Conservation (phyloP, 2,888 invertebrate species). For the Odontomyia ornata region DNA sequence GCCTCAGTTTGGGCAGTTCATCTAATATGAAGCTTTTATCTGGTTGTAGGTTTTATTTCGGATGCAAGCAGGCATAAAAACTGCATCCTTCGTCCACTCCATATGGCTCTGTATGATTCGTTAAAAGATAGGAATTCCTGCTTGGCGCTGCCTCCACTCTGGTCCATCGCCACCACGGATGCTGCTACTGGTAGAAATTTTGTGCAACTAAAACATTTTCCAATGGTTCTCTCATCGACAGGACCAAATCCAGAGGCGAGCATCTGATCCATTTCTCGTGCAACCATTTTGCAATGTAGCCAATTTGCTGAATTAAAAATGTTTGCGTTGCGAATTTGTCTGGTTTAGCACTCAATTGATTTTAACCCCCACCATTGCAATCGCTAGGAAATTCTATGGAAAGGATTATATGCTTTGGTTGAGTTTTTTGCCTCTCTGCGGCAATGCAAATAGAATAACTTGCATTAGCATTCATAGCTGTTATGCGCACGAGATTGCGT, state of each 20-base stretch:
- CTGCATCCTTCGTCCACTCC: slow-evolving; percentile 4
- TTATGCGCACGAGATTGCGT: neutral
- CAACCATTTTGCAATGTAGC: slow-evolving; percentile 43
- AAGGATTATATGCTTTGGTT: slow-evolving; percentile 34
- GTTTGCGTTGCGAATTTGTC: slow-evolving; percentile 51
- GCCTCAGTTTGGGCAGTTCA: slow-evolving; percentile 18
- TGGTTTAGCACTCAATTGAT: slow-evolving; percentile 53
- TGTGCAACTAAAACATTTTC: slow-evolving; percentile 21
- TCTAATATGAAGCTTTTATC: slow-evolving; percentile 36
- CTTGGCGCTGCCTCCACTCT: neutral
- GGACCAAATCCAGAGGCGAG: neutral
- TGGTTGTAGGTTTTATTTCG: neutral
- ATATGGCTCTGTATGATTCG: neutral
- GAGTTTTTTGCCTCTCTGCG: slow-evolving; percentile 7
- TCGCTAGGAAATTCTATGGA: slow-evolving; percentile 11
- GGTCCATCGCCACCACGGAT: no score
- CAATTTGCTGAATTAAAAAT: slow-evolving; percentile 51
- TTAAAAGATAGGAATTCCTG: neutral
- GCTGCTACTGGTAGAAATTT: neutral
- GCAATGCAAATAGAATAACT: neutral
- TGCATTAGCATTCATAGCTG: neutral
- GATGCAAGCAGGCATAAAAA: neutral
- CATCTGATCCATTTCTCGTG: slow-evolving; percentile 11
- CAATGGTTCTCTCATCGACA: neutral
- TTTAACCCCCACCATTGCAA: slow-evolving; percentile 39